Base-by-base conservation (phyloP, 2,888 invertebrate genomes). In the Leptopilina myrica region DNA sequence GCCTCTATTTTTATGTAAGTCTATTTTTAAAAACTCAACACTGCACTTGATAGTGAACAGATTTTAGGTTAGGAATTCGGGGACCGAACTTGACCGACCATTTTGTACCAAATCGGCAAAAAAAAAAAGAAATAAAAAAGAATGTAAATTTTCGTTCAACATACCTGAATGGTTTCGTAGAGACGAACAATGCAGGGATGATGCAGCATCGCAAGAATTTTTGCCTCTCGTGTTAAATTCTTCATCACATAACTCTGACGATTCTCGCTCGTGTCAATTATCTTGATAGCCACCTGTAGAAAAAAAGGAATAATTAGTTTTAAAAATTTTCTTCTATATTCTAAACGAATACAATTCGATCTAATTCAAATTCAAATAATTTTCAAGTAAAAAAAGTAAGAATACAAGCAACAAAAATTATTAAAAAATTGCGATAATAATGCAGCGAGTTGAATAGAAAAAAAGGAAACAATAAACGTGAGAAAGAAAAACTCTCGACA, bases 171-270 rank as follows among this genome's bases (percentile, higher is more conserved):
- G 11, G 95, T 95, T 91, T 96, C 95, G 88, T 95, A 96, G 75
- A 96, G 93, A 20, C 94, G 93, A 7, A 95, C 94, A 85, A 96
- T 95, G 91, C 95, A 95, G 0, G 96, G 96, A 89, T 96, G 96
- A 67, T 94, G 93, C 76, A 96, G 92, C 85, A 94, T 94, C 5
- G 95, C 94, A 93, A 96, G 94, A 67, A 96, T 94, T 75, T 93
- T 92, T 4, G 96, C 95, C 90, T 96, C 96, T 59, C 96, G 93
- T 87, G 95, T 94, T 80, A 96, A 92, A 92, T 96, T 95, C 79
- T 94, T 93, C 11, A 95, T 93, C 1, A 95, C 95, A 89, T 96
- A 96, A 82, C 95, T 95, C 89, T 96, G 95, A 85, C 95, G 95
- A 86, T 96, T 95, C 86, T 93, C 93, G 66, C 94, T 93, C 81